Evolutionary conservation across 2,113 vertebrate species (phyloP), one percentile per base, ranked within the genome.

Genomic region (Illadopsis cleaveri): DNA sequence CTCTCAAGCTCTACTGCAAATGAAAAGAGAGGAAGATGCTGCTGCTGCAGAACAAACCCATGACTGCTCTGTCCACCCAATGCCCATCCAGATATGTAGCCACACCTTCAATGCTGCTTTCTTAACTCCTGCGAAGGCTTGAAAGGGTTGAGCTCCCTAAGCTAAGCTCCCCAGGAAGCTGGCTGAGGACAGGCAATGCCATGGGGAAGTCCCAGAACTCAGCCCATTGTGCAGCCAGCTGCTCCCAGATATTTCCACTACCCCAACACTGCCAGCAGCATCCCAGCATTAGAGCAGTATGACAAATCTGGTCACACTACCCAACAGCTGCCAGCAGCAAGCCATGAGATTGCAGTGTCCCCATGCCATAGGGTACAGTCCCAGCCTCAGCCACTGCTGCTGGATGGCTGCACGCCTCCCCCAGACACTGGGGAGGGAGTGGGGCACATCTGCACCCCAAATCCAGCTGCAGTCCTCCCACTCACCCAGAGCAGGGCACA

Each of bases 261-360:
- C 15, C 19, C 20, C 69, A 80, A 9, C 9, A 18, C 10, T 4
- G 8, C 48, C 25, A 24, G 48, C 54, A 87, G 47, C 37, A 31
- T 27, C 53, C 44, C 78, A 44, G 62, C 37, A 53, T n/a, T 5
- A 1, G n/a, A 76, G 66, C 45, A 70, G 31, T 12, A 38, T 24
- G 23, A 42, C 1, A 3, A 31, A 79, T 31, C 19, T 9, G 5
- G 35, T 5, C 0, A 0, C 37, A 61, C 2, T 0, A 12, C 21
- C 58, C 60, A 44, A 5, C 31, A n/a, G 66, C 35, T 2, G 3
- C 44, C 70, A 72, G 65, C 66, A 37, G 61, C 35, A 24, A 4
- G 1, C 25, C 37, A 6, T 1, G 3, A 4, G 3, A 65, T 0
- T n/a, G 85, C 37, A 40, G n/a, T 4, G 2, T 35, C 47, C 56